Evolutionary conservation across 1,140 invertebrate genomes (phyloP).

Genomic region (Drosophila grimshawi): DNA sequence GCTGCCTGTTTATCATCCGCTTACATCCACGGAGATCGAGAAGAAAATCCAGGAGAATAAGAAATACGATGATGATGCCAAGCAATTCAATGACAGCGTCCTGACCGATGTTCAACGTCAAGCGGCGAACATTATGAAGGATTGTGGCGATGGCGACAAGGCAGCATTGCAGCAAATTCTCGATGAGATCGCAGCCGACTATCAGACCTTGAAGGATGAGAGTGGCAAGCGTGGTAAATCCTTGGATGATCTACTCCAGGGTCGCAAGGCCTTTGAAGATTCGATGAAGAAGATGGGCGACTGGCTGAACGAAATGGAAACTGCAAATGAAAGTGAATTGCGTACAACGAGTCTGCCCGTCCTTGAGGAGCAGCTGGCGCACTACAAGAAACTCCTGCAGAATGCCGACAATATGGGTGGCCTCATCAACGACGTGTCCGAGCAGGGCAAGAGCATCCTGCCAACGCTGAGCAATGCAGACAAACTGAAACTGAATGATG

Average conservation of each 20-base stretch:
- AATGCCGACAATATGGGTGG: conserved; percentile 90
- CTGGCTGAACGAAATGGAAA: conserved; percentile 95
- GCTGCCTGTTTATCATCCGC: conserved; percentile 89
- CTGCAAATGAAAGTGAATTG: conserved; percentile 91
- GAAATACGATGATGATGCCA: conserved; percentile 90
- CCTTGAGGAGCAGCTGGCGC: conserved; percentile 92
- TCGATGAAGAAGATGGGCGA: conserved; percentile 92
- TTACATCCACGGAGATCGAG: conserved; percentile 90
- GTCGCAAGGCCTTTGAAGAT: conserved; percentile 91
- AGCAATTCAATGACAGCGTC: conserved; percentile 91
- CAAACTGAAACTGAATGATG: conserved; percentile 91
- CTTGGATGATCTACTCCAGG: conserved; percentile 90
- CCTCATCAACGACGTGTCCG: conserved; percentile 90
- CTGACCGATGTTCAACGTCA: conserved; percentile 91
- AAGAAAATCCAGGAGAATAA: conserved; percentile 91
- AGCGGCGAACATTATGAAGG: conserved; percentile 90
- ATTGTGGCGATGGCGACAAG: conserved; percentile 91
- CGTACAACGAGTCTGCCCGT: conserved; percentile 91
- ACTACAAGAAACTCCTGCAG: conserved; percentile 92
- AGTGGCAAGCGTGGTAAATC: conserved; percentile 90
- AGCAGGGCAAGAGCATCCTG: conserved; percentile 92
- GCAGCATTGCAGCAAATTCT: conserved; percentile 88
- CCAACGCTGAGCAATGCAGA: conserved; percentile 93
- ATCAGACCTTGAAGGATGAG: conserved; percentile 89
- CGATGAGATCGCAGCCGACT: conserved; percentile 89